phyloP scores from a whole-genome alignment of 2,797 vertebrate genomes.

The Okamejei kenojei region DNA sequence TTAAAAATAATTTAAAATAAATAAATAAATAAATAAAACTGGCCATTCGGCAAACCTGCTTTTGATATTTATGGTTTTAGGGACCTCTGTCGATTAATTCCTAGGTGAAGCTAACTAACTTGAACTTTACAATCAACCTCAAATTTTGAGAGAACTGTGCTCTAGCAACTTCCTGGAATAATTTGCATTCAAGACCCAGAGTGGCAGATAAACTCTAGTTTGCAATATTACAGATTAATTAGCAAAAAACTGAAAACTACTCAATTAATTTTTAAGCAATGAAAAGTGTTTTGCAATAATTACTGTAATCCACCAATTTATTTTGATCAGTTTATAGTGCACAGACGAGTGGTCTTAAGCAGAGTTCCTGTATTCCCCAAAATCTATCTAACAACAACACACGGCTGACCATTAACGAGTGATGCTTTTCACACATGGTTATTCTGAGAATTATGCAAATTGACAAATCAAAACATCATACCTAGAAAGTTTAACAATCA shows the following conservation, averaged over 20 bases:
- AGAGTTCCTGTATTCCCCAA: slow-evolving; percentile 47
- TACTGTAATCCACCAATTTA: slow-evolving; percentile 61
- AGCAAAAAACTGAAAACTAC: neutral
- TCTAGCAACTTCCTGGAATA: neutral
- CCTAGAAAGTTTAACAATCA: neutral
- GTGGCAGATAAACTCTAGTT: neutral
- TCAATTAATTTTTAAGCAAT: slow-evolving; percentile 39
- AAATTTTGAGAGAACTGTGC: neutral
- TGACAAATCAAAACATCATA: neutral
- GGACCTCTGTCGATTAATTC: neutral
- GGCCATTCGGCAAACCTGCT: no score
- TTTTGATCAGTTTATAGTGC: slow-evolving; percentile 56
- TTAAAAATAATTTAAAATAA: no score
- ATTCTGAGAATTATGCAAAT: neutral
- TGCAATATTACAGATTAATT: neutral
- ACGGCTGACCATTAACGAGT: slow-evolving; percentile 52
- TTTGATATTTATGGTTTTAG: neutral
- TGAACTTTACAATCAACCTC: neutral
- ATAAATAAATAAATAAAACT: no score
- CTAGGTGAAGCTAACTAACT: neutral
- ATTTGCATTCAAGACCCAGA: neutral
- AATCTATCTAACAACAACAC: slow-evolving; percentile 45
- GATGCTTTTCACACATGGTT: slow-evolving; percentile 35
- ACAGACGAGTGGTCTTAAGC: slow-evolving; percentile 46
- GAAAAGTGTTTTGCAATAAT: slow-evolving; percentile 55